Base-by-base conservation (phyloP, 2,888 invertebrate species). In the Netelia virgata region DNA sequence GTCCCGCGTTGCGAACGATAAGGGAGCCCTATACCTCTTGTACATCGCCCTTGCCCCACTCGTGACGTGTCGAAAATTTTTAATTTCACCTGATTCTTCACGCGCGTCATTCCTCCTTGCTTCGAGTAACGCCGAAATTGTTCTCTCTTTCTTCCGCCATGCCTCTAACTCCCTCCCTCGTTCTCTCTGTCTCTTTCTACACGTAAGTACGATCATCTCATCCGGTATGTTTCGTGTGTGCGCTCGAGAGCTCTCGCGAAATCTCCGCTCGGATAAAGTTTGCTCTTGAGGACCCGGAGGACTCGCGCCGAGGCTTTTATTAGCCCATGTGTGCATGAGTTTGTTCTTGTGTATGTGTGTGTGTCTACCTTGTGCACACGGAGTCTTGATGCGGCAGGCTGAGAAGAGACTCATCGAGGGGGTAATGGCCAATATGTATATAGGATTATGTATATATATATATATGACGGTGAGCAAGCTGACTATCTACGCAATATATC, bases 401-500 rank as follows among this genome's bases (percentile, higher is more conserved):
- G 68, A 66, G 59, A 57, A 64, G 70, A 72, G 68, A 64, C 57
- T 66, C 66, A 61, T 78, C 64, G 61, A 23, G 55, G 68, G 59
- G 81, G 61, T 66, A 76, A 74, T 80, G 69, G 72, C 80, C 70
- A 61, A 59, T 61, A 70, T 63, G 83, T 82, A 86, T 83, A 84
- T 23, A 43, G 61, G 50, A 80, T 59, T 74, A 78, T 70, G 16
- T 68, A 66, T 47, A 20, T 68, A 68, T 50, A 41, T 41, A 3
- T 8, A 68, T 23, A 14, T 79, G 79, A 85, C 74, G 83, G 83
- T 70, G 84, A 70, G 66, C 81, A 75, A 79, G 84, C 74, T 69
- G 82, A 87, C 88, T 92, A 92, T 92, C 91, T 91, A 90, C 89
- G 90, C 89, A 90, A 91, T 90, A 92, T 90, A 92, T 92, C 92